Evolutionary conservation across 2,888 invertebrate genomes (phyloP).

Genomic region (Laothoe populi): DNA sequence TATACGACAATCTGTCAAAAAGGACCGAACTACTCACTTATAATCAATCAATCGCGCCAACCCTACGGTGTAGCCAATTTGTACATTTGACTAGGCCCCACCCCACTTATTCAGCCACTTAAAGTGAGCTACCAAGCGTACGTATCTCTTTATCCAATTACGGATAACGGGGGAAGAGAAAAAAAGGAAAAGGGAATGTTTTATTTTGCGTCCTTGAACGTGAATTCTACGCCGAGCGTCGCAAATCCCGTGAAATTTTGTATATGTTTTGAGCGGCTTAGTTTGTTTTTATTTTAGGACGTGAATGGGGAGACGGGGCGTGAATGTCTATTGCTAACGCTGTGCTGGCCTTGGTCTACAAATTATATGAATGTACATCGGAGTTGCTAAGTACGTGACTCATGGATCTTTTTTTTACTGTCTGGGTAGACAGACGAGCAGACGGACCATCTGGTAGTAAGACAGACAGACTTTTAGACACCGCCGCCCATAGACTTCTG

Average conservation of each 20-base stretch:
- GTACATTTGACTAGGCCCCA: constrained; percentile 28
- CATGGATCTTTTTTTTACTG: too few species aligned
- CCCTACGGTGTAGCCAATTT: constrained; percentile 27
- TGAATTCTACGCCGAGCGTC: constrained; percentile 13
- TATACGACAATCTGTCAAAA: background rate
- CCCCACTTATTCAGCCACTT: constrained; percentile 30
- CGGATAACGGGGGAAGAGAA: constrained; percentile 27
- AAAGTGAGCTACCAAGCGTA: constrained; percentile 30
- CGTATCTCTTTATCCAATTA: constrained; percentile 43
- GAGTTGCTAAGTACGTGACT: background rate
- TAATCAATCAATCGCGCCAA: constrained; percentile 13
- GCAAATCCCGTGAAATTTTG: constrained; percentile 16
- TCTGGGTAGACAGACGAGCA: too few species aligned
- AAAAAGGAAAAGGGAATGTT: constrained; percentile 18
- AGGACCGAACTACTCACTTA: background rate
- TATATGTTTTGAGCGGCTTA: constrained; percentile 1
- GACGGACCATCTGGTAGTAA: too few species aligned
- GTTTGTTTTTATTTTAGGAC: constrained; percentile 16
- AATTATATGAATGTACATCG: background rate
- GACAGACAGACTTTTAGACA: too few species aligned
- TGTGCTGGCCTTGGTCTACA: background rate
- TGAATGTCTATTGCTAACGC: background rate
- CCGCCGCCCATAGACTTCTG: too few species aligned
- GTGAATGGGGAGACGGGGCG: background rate
- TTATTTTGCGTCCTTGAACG: constrained; percentile 20